Base-by-base conservation (phyloP, 2,113 vertebrate species). In the Bos javanicus region DNA sequence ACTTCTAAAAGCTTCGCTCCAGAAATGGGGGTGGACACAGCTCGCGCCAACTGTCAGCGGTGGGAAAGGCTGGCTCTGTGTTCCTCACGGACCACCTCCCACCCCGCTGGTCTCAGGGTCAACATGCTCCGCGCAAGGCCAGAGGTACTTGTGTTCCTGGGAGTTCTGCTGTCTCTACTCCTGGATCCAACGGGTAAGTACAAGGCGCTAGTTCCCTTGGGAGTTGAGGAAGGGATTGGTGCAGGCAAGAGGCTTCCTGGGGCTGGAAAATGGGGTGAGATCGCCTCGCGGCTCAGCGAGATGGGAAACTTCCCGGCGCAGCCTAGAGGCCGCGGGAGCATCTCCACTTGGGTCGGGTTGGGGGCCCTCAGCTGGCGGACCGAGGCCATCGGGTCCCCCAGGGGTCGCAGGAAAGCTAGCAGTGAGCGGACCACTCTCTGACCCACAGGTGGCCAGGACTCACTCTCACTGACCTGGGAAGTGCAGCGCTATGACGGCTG, bases 401-500 rank as follows among this genome's bases (percentile, higher is more conserved):
- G 33, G 50, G 30, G 19, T 62, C 25, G 6, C 60, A 1, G 43
- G 36, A 25, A 71, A 80, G 28, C 52, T 10, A 57, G 15, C 4
- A 12, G 26, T 60, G 89, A 92, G 7, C 1, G 19, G 1, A 59
- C 30, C 9, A 0, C 28, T 95, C 2, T 15, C 25, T 98, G 39
- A 30, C 95, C 97, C 28, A 56, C 98, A 99, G 99, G 88, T 57
- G 95, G 98, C 4, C 96, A 98, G 54, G 89, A 98, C 6, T 93
- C 92, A 95, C 97, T 11, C 52, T 30, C 95, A 6, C 91, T 98
- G 91, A 76, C 98, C 48, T 99, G 99, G 99, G 99, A 99, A 98
- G 98, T 99, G 1, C 99, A 99, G 96, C 99, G 99, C 78, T 99
- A 99, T 0, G 99, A 99, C 0, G 99, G 99, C 36, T 99, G 99